These are phyloP conservation scores for Corydoras maculifer DNA, from an alignment of 2,113 vertebrate genomes.

Conservation along the genomic window DNA sequence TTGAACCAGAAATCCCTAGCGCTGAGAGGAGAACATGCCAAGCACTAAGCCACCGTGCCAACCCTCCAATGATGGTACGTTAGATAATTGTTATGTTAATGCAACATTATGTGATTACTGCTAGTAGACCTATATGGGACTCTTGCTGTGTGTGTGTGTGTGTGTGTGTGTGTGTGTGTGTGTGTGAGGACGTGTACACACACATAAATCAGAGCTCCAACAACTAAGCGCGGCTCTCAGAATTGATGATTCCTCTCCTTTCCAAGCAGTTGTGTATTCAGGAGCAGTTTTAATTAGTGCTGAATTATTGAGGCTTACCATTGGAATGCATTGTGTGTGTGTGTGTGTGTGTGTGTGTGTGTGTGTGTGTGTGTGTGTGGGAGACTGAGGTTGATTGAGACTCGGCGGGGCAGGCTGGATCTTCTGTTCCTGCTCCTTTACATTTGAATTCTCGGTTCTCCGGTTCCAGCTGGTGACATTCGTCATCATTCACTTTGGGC, in stretches of 20 bases:
- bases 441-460: background rate
- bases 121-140: background rate
- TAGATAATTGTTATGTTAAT: too few species aligned
- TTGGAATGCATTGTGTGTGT: constrained; percentile 18
- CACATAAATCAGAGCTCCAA: constrained; percentile 18
- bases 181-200: background rate
- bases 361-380: background rate
- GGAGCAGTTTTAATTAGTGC: constrained; percentile 57
- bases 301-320: constrained; percentile 59
- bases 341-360: constrained; percentile 21
- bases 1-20: too few species aligned
- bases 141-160: background rate
- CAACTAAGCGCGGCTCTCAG: constrained; percentile 25
- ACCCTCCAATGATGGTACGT: too few species aligned
- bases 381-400: constrained; percentile 37
- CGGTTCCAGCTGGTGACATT: background rate
- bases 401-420: constrained; percentile 40
- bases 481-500: background rate
- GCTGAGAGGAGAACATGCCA: too few species aligned
- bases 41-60: too few species aligned
- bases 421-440: constrained; percentile 1
- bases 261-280: constrained; percentile 44
- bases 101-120: background rate
- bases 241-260: constrained; percentile 47
- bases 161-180: background rate